phyloP scores from a whole-genome alignment of 2,113 vertebrate species.

The Thryonomys swinderianus region DNA sequence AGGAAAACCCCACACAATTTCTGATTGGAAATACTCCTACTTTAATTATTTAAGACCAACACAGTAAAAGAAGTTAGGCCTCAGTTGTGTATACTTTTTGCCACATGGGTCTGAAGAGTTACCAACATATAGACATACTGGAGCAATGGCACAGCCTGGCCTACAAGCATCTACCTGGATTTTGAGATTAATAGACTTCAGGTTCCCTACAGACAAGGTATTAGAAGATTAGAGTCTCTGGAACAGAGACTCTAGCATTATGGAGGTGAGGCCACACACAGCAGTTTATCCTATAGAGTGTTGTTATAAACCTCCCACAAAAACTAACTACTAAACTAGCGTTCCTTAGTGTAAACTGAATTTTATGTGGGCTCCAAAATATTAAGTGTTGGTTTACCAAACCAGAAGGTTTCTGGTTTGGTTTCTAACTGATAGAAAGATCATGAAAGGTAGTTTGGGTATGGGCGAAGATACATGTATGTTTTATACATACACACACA shows the following conservation, averaged over 20 bases:
- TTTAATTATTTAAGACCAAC: background rate
- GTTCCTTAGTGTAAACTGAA: background rate
- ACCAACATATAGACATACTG: background rate
- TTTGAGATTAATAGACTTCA: too few species aligned
- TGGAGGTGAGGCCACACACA: background rate
- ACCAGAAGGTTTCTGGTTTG: too few species aligned
- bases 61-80: background rate
- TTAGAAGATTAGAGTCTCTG: background rate
- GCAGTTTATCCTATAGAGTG: background rate
- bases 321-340: background rate
- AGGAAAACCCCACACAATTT: background rate
- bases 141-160: background rate
- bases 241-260: background rate
- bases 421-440: constrained; percentile 19
- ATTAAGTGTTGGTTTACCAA: constrained; percentile 2
- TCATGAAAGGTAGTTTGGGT: background rate
- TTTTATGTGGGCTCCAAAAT: background rate
- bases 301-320: background rate
- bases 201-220: background rate
- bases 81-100: background rate
- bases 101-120: background rate
- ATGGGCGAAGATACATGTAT: background rate
- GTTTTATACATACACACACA: background rate
- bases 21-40: background rate
- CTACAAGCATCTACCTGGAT: background rate